phyloP scores from a whole-genome alignment of 2,888 invertebrate species.

The Electrophaes corylata region DNA sequence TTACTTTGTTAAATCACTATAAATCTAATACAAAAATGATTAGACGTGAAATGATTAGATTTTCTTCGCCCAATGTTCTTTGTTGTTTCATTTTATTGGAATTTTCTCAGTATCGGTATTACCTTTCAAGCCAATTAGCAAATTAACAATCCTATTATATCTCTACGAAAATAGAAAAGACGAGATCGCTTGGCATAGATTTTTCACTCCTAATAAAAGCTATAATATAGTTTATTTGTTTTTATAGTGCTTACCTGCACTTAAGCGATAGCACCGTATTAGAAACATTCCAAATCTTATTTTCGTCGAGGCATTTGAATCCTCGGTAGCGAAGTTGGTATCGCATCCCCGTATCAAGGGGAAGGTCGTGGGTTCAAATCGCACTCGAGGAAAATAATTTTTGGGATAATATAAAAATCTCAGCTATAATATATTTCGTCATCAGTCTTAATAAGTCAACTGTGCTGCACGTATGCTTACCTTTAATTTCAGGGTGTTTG shows the following conservation, averaged over 20 bases:
- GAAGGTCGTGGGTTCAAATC: too few species aligned
- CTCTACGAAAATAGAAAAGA: conserved; percentile 16
- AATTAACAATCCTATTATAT: conserved; percentile 10
- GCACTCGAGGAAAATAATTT: too few species aligned
- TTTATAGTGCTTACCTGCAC: not conserved
- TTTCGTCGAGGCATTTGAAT: too few species aligned
- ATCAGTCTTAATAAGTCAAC: too few species aligned
- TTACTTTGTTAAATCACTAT: not conserved
- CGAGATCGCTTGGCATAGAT: conserved; percentile 5
- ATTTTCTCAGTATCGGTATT: conserved; percentile 14
- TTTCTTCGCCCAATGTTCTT: conserved; percentile 8
- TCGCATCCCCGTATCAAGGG: too few species aligned
- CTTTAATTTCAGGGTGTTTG: too few species aligned
- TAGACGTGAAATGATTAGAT: conserved; percentile 7
- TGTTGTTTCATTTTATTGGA: conserved; percentile 13
- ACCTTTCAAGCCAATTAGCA: conserved; percentile 26
- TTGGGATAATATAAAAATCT: too few species aligned
- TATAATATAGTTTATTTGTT: not conserved
- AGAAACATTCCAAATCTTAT: too few species aligned
- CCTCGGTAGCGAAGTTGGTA: too few species aligned
- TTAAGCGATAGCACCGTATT: too few species aligned
- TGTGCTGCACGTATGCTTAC: too few species aligned
- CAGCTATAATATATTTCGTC: too few species aligned
- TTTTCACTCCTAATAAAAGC: conserved; percentile 5
- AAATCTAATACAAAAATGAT: conserved; percentile 1